phyloP scores from a whole-genome alignment of 64 coral and sea anemone species.

The Astreopora myriophthalma region DNA sequence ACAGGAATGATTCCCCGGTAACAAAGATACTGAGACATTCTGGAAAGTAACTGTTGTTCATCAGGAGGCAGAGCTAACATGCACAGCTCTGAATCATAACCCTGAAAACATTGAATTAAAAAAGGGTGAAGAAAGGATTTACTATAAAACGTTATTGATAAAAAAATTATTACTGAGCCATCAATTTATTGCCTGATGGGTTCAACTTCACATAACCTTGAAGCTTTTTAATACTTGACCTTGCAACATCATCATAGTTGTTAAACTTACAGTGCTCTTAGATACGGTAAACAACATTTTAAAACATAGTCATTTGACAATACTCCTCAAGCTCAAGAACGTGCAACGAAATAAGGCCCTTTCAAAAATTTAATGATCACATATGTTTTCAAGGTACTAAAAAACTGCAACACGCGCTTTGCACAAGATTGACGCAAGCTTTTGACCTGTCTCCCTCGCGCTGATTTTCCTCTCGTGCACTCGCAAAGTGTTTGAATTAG shows the following conservation, averaged over 20 bases:
- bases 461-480: not conserved
- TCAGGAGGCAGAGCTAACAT: slow-evolving; percentile 55
- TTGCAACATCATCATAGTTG: too few species aligned
- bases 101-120: not conserved
- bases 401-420: not conserved
- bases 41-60: slow-evolving; percentile 26
- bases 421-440: not conserved
- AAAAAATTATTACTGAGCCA: too few species aligned
- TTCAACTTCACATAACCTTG: too few species aligned
- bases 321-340: not conserved
- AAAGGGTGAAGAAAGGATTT: not conserved
- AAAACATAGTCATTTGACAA: not conserved
- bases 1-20: slow-evolving; percentile 46
- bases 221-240: too few species aligned
- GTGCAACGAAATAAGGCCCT: not conserved
- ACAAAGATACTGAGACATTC: slow-evolving; percentile 41
- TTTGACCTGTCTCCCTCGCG: not conserved
- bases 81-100: slow-evolving; percentile 31
- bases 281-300: not conserved
- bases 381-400: too few species aligned
- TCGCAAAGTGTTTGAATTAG: not conserved
- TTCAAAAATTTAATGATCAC: not conserved
- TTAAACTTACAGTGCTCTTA: not conserved
- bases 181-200: too few species aligned
- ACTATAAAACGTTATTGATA: too few species aligned